phyloP scores from a whole-genome alignment of 2,113 vertebrate species.

The Notarius quadriscutis region DNA sequence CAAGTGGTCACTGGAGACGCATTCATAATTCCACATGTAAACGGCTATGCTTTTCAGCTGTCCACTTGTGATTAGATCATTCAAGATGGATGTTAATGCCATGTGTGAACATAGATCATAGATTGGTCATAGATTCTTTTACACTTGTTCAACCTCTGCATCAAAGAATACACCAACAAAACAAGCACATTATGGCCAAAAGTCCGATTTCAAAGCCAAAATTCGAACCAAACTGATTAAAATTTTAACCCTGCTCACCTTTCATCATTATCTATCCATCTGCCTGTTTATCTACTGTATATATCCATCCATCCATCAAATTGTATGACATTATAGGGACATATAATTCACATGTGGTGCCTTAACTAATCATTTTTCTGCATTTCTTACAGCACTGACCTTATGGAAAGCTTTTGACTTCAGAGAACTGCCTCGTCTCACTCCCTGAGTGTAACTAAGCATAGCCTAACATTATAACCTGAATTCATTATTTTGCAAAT shows the following conservation, averaged over 20 bases:
- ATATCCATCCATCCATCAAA: not conserved
- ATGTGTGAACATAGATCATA: not conserved
- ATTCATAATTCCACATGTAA: not conserved
- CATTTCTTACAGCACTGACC: not conserved
- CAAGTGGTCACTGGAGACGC: not conserved
- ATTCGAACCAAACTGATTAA: not conserved
- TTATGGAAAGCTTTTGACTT: not conserved
- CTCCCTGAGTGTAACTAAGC: constrained; percentile 6
- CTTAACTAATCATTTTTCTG: not conserved
- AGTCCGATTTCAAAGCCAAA: not conserved
- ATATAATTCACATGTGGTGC: not conserved
- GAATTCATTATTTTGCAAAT: constrained; percentile 7
- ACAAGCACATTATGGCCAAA: not conserved
- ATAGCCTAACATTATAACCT: not conserved
- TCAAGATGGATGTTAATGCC: not conserved
- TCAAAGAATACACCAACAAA: not conserved
- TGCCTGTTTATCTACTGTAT: not conserved
- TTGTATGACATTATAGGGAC: not conserved
- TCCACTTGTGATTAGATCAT: not conserved
- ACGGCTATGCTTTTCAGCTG: not conserved
- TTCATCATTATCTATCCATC: not conserved
- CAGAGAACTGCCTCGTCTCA: not conserved
- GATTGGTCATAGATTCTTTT: not conserved
- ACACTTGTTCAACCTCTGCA: not conserved
- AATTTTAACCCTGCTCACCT: not conserved